Percentiles rank a stretch among this genome's conserved stretches.
Evolutionary conservation across 2,113 vertebrate genomes (phyloP).

Genomic region (Ceratotherium simum): DNA sequence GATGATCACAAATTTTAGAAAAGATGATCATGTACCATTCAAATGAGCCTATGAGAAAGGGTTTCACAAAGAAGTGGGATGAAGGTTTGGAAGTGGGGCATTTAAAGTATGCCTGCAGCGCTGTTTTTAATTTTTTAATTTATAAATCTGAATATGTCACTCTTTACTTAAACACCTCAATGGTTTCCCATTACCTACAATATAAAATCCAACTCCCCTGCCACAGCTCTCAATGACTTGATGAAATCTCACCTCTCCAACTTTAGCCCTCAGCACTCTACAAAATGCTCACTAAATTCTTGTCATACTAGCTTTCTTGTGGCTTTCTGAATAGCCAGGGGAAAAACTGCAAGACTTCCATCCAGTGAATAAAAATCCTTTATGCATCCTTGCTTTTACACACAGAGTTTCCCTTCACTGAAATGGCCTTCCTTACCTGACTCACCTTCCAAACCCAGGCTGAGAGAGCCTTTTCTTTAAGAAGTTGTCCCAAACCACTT

Average conservation of each 20-base stretch:
- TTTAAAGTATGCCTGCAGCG: not conserved
- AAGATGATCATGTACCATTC: not conserved
- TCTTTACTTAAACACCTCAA: not conserved
- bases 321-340: not conserved
- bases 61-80: not conserved
- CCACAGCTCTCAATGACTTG: not conserved
- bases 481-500: not conserved
- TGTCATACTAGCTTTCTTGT: not conserved
- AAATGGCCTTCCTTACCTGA: not conserved
- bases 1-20: not conserved
- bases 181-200: not conserved
- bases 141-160: not conserved
- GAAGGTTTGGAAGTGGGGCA: not conserved
- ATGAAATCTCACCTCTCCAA: not conserved
- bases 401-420: not conserved
- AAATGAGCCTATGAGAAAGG: not conserved
- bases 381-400: not conserved
- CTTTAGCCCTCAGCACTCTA: not conserved
- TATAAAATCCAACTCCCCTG: not conserved
- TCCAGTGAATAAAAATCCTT: not conserved
- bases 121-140: not conserved
- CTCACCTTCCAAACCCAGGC: not conserved
- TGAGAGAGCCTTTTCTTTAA: not conserved
- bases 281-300: not conserved
- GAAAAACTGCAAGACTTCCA: not conserved